Conservation (phyloP, 1,140 invertebrate species). For the Drosophila nasuta region DNA sequence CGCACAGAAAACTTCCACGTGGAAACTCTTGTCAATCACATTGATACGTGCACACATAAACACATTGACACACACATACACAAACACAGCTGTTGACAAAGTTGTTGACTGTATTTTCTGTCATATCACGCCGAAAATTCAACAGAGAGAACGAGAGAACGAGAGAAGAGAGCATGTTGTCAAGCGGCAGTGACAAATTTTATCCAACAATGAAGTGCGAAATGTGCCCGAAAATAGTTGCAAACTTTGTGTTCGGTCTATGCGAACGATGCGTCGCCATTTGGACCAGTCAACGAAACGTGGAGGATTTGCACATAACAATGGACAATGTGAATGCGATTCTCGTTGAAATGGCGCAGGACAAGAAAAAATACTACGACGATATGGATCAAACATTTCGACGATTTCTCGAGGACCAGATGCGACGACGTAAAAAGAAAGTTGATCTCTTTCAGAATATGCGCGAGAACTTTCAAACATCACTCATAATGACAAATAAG, state of each 20-base stretch:
- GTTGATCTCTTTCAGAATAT: constrained; percentile 38
- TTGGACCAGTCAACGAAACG: constrained; percentile 27
- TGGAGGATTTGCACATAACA: not conserved
- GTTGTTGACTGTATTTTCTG: not conserved
- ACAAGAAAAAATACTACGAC: not conserved
- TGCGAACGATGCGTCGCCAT: constrained; percentile 46
- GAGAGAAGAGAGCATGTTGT: not conserved
- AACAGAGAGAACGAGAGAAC: no score
- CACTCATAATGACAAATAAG: not conserved
- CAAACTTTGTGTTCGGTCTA: constrained; percentile 44
- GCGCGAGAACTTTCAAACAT: constrained; percentile 37
- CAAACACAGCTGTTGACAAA: not conserved
- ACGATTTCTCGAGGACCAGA: constrained; percentile 13
- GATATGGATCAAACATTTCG: constrained; percentile 38
- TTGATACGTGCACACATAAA: not conserved
- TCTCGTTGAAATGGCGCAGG: constrained; percentile 15
- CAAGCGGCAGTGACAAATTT: constrained; percentile 14
- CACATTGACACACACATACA: not conserved
- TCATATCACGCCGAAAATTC: not conserved
- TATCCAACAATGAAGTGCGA: constrained; percentile 47
- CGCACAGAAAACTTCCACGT: not conserved
- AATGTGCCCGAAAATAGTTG: constrained; percentile 41
- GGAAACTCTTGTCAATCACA: constrained; percentile 1
- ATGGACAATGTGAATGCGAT: constrained; percentile 29
- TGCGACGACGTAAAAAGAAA: constrained; percentile 16